Evolutionary conservation across 2,888 invertebrate genomes (phyloP).

Genomic region (Epirrita christyi): DNA sequence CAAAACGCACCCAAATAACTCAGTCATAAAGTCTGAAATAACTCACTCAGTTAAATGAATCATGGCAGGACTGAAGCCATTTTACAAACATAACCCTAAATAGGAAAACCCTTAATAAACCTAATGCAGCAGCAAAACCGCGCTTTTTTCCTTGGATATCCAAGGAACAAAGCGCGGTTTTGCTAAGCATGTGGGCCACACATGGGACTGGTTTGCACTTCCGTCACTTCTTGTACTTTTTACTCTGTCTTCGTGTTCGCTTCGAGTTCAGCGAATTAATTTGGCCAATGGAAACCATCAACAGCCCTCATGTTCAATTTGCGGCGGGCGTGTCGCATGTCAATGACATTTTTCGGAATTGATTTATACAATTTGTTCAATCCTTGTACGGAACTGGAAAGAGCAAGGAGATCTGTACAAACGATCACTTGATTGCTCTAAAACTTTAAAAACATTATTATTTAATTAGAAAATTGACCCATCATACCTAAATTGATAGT

Average conservation of each 20-base stretch:
- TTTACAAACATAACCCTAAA: too few relatives aligned
- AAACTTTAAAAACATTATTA: slow-evolving; percentile 1
- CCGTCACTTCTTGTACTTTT: slow-evolving; percentile 66
- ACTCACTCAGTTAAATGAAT: too few relatives aligned
- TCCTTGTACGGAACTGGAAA: background rate
- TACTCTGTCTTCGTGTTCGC: slow-evolving; percentile 49
- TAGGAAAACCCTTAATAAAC: too few relatives aligned
- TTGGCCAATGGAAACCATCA: slow-evolving; percentile 48
- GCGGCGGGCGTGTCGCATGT: slow-evolving; percentile 25
- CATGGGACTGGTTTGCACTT: slow-evolving; percentile 76
- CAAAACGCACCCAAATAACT: too few relatives aligned
- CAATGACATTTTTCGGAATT: slow-evolving; percentile 22
- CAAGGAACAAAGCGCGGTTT: slow-evolving; percentile 49
- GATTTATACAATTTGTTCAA: slow-evolving; percentile 7
- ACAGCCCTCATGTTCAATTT: slow-evolving; percentile 25
- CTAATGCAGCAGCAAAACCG: background rate
- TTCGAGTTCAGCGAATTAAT: slow-evolving; percentile 73
- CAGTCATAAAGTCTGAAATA: too few relatives aligned
- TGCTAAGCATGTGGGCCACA: slow-evolving; percentile 57
- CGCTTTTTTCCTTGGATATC: too few relatives aligned
- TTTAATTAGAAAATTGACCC: slow-evolving; percentile 11
- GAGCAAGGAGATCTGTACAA: background rate
- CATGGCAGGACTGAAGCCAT: too few relatives aligned
- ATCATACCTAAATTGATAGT: background rate
- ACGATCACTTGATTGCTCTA: slow-evolving; percentile 13